Evolutionary conservation across 2,113 vertebrate species (phyloP).

Genomic region (Ascaphus truei): DNA sequence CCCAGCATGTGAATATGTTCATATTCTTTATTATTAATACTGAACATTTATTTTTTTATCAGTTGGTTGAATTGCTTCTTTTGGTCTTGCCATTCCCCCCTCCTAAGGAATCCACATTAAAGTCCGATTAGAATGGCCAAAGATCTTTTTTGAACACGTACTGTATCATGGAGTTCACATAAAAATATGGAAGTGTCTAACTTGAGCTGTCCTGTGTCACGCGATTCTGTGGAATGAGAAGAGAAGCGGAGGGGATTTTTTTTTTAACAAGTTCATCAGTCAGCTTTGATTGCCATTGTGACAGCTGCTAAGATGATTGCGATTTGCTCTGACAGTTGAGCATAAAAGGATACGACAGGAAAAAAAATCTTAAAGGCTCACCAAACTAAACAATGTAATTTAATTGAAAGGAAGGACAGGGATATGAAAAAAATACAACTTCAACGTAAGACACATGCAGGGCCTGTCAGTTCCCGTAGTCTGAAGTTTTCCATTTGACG

Average conservation of each 20-base stretch:
- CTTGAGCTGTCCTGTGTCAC: slow-evolving; percentile 10
- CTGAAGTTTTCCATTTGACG: slow-evolving; percentile 16
- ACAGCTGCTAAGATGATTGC: slow-evolving; percentile 30
- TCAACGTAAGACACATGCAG: slow-evolving; percentile 7
- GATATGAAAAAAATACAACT: slow-evolving; percentile 36
- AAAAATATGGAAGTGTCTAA: neutral
- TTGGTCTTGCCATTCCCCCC: too few relatives aligned
- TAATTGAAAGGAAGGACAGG: slow-evolving; percentile 32
- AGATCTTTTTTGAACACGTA: slow-evolving; percentile 2
- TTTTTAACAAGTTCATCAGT: slow-evolving; percentile 23
- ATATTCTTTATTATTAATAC: too few relatives aligned
- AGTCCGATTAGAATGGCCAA: too few relatives aligned
- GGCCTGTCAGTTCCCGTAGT: slow-evolving; percentile 9
- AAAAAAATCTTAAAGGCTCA: slow-evolving; percentile 18
- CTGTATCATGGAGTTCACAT: neutral
- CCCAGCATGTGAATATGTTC: too few relatives aligned
- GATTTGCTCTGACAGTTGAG: slow-evolving; percentile 30
- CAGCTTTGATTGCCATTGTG: slow-evolving; percentile 35
- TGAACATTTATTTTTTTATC: too few relatives aligned
- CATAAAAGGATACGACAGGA: slow-evolving; percentile 29
- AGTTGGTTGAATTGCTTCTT: too few relatives aligned
- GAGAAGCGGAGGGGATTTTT: slow-evolving; percentile 3
- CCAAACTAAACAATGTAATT: slow-evolving; percentile 34
- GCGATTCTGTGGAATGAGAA: slow-evolving; percentile 9
- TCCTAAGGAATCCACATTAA: too few relatives aligned